Conservation (phyloP, 2,113 vertebrate species). For the Clarias magur region DNA sequence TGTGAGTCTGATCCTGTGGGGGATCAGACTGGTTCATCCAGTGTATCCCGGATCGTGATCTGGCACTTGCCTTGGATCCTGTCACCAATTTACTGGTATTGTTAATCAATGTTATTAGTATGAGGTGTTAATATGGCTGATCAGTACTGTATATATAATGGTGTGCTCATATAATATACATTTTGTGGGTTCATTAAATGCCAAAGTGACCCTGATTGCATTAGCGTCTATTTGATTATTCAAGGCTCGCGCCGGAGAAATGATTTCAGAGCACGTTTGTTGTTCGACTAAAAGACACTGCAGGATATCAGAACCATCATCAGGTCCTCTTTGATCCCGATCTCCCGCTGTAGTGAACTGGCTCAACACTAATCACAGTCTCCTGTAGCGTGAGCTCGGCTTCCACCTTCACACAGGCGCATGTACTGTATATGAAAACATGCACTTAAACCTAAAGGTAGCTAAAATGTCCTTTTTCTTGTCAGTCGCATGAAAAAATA, state of each 20-base stretch:
- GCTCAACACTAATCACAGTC: background rate
- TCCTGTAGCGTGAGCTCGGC: background rate
- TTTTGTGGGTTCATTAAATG: background rate
- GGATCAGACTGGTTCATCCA: too few relatives aligned
- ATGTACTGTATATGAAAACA: background rate
- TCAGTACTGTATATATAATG: background rate
- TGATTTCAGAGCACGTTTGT: background rate
- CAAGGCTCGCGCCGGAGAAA: background rate
- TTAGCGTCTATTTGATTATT: background rate
- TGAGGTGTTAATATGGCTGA: too few relatives aligned
- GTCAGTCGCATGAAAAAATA: background rate
- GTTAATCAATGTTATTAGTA: too few relatives aligned
- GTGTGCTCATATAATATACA: background rate
- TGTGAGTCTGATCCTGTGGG: too few relatives aligned
- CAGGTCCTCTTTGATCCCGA: background rate
- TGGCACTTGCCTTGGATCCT: too few relatives aligned
- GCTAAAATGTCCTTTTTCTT: background rate
- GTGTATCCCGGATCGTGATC: too few relatives aligned
- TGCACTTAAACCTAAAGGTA: background rate
- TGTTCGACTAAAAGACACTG: background rate
- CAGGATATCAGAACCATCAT: background rate
- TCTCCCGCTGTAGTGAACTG: background rate
- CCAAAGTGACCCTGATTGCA: background rate
- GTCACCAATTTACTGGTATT: too few relatives aligned
- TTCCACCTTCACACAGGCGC: background rate